Evolutionary conservation across 2,113 vertebrate species (phyloP).

Genomic region (Petaurus breviceps): DNA sequence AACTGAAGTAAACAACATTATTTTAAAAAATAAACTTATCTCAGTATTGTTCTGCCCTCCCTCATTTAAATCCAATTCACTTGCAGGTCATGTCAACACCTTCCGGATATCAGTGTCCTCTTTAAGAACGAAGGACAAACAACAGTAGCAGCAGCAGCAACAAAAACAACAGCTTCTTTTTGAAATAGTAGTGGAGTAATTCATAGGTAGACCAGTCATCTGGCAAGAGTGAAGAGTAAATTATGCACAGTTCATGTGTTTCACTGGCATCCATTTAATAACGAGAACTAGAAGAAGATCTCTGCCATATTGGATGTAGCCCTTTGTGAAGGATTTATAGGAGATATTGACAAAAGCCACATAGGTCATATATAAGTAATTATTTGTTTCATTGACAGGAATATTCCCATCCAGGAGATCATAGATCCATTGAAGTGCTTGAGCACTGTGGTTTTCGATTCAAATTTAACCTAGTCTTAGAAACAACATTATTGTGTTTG

Average conservation of each 20-base stretch:
- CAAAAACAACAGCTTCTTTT: background rate
- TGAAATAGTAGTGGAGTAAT: background rate
- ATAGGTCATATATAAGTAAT: background rate
- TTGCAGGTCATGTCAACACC: too few species aligned
- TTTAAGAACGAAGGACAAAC: too few species aligned
- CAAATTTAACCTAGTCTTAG: background rate
- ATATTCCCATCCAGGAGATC: background rate
- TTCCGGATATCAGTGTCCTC: too few species aligned
- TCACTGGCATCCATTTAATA: background rate
- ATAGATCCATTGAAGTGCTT: background rate
- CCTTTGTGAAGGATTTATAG: background rate
- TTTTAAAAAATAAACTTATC: background rate
- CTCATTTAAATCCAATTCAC: too few species aligned
- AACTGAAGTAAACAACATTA: conserved; percentile 10
- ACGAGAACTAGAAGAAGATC: background rate
- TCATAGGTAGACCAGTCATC: background rate
- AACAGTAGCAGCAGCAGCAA: too few species aligned
- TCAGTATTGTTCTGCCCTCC: background rate
- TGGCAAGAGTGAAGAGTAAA: background rate
- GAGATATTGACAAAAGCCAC: background rate
- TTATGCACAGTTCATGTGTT: background rate
- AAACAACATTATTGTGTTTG: background rate
- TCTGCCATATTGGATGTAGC: background rate
- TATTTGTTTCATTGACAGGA: background rate
- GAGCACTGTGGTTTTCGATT: background rate